Percentiles rank a stretch among this genome's conserved stretches.
Conservation (phyloP, 2,888 invertebrate species). For the Eurois occulta region DNA sequence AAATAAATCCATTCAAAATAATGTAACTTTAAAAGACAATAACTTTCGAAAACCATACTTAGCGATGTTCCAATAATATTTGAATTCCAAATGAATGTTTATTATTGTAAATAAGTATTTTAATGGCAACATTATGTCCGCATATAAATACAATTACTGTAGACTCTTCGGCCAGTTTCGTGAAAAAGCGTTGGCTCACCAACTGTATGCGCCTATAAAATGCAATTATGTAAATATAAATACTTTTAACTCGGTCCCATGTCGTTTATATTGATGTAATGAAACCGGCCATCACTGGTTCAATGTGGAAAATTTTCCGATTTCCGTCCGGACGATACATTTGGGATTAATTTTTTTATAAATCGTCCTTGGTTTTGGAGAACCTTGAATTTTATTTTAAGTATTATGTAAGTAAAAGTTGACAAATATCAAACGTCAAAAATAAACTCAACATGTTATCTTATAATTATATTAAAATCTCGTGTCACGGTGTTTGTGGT, state of each 20-base stretch:
- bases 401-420: background rate
- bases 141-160: slow-evolving; percentile 40
- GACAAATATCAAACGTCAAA: background rate
- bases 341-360: background rate
- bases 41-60: slow-evolving; percentile 20
- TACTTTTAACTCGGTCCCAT: slow-evolving; percentile 59
- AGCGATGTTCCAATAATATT: slow-evolving; percentile 45
- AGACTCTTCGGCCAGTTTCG: slow-evolving; percentile 16
- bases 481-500: too few species aligned
- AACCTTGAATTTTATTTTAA: background rate
- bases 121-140: slow-evolving; percentile 40
- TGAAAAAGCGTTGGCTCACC: slow-evolving; percentile 37
- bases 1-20: background rate
- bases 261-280: slow-evolving; percentile 65
- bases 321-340: slow-evolving; percentile 6
- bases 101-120: slow-evolving; percentile 69
- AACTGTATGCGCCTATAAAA: slow-evolving; percentile 55
- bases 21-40: slow-evolving; percentile 1
- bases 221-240: slow-evolving; percentile 67
- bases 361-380: background rate
- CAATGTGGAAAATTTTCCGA: slow-evolving; percentile 48
- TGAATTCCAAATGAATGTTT: slow-evolving; percentile 54
- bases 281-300: slow-evolving; percentile 53
- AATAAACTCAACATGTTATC: background rate
- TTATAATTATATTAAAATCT: too few species aligned